Evolutionary conservation across 2,797 vertebrate genomes (phyloP).

Genomic region (Heterohyrax brucei): DNA sequence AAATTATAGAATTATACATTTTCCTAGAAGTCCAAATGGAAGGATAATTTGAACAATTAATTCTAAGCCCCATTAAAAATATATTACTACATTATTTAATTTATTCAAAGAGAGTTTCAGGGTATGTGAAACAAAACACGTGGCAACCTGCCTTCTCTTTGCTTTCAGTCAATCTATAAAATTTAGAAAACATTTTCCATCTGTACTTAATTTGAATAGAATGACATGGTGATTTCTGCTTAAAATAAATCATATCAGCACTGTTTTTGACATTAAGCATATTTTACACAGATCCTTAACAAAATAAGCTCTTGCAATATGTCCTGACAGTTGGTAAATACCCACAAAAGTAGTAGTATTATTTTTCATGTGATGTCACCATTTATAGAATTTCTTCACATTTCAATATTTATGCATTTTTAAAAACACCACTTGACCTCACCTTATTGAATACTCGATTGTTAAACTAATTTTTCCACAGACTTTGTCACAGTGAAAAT

Average conservation of each 20-base stretch:
- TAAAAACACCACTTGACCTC: neutral
- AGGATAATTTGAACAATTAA: neutral
- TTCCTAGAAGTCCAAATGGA: neutral
- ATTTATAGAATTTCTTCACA: slow-evolving; percentile 11
- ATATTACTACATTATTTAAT: neutral
- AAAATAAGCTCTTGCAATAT: slow-evolving; percentile 37
- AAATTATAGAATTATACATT: neutral
- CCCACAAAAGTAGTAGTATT: neutral
- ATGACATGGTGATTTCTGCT: neutral
- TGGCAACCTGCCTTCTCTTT: neutral
- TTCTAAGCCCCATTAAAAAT: neutral
- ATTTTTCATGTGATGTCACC: neutral
- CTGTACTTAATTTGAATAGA: slow-evolving; percentile 27
- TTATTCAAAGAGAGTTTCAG: neutral
- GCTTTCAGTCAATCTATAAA: slow-evolving; percentile 15
- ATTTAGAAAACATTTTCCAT: slow-evolving; percentile 18
- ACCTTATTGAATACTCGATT: neutral
- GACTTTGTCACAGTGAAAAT: neutral
- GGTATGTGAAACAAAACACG: neutral
- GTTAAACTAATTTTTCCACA: neutral
- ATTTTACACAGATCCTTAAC: neutral
- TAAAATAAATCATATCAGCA: neutral
- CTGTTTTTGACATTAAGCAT: neutral
- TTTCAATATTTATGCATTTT: slow-evolving; percentile 15
- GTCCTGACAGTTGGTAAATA: neutral